Evolutionary conservation across 2,888 invertebrate species (phyloP).

Genomic region (Zele albiditarsus): DNA sequence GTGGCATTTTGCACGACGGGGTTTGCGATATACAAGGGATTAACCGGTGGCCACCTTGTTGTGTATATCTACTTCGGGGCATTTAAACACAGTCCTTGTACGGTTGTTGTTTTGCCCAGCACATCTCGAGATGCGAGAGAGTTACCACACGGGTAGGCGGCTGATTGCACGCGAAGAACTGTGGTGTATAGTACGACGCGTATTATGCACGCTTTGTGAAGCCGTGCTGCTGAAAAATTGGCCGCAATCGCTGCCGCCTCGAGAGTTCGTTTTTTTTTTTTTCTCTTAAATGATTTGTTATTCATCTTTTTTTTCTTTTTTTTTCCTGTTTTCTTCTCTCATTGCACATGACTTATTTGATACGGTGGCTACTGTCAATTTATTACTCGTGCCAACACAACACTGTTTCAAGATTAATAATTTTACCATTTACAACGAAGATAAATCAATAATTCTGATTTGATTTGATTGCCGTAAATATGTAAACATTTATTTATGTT

Average conservation of each 20-base stretch:
- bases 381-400: slow-evolving; percentile 19
- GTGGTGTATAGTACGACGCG: slow-evolving; percentile 54
- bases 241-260: slow-evolving; percentile 34
- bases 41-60: slow-evolving; percentile 51
- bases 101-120: slow-evolving; percentile 45
- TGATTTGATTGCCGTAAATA: background rate
- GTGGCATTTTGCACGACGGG: slow-evolving; percentile 52
- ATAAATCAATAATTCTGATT: slow-evolving; percentile 4
- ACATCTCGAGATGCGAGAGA: slow-evolving; percentile 33
- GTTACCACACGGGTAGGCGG: slow-evolving; percentile 51
- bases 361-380: slow-evolving; percentile 40
- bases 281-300: slow-evolving; percentile 15
- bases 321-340: slow-evolving; percentile 14
- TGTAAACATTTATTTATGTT: no score
- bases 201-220: slow-evolving; percentile 66
- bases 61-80: slow-evolving; percentile 38
- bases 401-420: background rate
- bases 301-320: slow-evolving; percentile 30
- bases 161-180: slow-evolving; percentile 60
- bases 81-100: slow-evolving; percentile 33
- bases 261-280: slow-evolving; percentile 12
- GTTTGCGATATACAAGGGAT: slow-evolving; percentile 51
- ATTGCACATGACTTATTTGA: background rate
- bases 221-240: slow-evolving; percentile 64
- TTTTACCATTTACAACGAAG: background rate